These are phyloP conservation scores for Cranoglanis bouderius DNA, from an alignment of 2,113 vertebrate genomes.

Conservation along the genomic window DNA sequence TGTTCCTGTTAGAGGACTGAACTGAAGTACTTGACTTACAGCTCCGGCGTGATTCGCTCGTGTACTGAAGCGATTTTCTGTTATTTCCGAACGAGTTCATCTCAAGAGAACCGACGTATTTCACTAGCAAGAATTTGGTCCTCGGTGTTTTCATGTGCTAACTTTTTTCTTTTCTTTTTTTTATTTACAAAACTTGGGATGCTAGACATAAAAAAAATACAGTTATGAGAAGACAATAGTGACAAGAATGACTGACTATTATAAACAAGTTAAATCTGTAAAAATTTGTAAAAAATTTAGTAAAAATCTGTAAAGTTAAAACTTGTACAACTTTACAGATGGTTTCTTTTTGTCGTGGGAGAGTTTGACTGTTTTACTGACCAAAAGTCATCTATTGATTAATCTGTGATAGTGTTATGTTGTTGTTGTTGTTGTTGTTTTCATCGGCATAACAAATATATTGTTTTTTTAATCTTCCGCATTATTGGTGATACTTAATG, in stretches of 20 bases:
- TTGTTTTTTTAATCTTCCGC: neutral
- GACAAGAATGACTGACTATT: neutral
- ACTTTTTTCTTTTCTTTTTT: neutral
- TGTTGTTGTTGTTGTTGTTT: neutral
- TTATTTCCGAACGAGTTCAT: neutral
- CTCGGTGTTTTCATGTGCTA: neutral
- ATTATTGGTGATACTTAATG: neutral
- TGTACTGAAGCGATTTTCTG: neutral
- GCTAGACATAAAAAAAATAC: neutral
- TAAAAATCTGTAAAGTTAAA: neutral
- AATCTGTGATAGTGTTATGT: neutral
- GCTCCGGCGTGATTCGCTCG: neutral
- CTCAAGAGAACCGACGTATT: neutral
- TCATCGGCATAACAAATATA: neutral
- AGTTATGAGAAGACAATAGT: neutral
- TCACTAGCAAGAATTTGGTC: neutral
- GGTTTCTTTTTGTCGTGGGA: neutral
- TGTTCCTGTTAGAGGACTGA: neutral
- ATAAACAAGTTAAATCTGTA: neutral
- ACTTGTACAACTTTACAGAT: neutral
- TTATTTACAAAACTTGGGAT: neutral
- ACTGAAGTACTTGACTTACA: constrained; percentile 12
- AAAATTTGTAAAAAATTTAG: no score
- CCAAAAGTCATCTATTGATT: neutral
- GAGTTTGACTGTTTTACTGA: neutral